phyloP scores from a whole-genome alignment of 2,888 invertebrate species.

The Brachypterus glaber region DNA sequence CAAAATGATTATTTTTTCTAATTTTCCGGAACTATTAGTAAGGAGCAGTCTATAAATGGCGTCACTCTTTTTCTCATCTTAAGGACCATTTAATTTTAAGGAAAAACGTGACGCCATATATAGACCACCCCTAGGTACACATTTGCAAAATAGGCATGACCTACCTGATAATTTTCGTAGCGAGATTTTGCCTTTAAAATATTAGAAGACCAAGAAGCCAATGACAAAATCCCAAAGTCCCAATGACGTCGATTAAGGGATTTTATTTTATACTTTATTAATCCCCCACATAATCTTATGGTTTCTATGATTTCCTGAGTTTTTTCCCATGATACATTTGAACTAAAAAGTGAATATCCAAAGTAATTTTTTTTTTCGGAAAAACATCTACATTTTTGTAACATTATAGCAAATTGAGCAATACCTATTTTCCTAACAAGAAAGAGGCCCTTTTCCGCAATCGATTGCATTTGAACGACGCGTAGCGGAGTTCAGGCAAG shows the following conservation, averaged over 20 bases:
- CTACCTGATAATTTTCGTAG: slow-evolving; percentile 48
- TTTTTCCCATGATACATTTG: slow-evolving; percentile 32
- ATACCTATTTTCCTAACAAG: too few species aligned
- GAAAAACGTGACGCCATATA: not conserved
- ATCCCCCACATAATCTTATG: slow-evolving; percentile 34
- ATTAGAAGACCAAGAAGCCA: slow-evolving; percentile 55
- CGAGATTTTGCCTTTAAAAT: slow-evolving; percentile 40
- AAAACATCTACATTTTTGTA: too few species aligned
- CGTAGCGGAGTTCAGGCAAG: too few species aligned
- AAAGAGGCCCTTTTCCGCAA: too few species aligned
- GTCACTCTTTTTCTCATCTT: not conserved
- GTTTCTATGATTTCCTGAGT: slow-evolving; percentile 38
- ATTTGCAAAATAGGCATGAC: slow-evolving; percentile 6
- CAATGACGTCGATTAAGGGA: slow-evolving; percentile 46
- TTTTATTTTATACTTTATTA: slow-evolving; percentile 31
- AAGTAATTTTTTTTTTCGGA: too few species aligned
- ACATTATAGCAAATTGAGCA: too few species aligned
- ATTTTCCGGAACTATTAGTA: slow-evolving; percentile 4
- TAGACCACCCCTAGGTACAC: slow-evolving; percentile 1
- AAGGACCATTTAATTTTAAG: too few species aligned
- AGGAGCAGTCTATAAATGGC: not conserved
- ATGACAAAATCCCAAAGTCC: slow-evolving; percentile 64
- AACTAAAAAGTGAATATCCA: slow-evolving; percentile 26
- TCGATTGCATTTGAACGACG: too few species aligned
- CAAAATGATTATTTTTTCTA: slow-evolving; percentile 7